Percentiles rank a stretch among this genome's conserved stretches.
phyloP scores from a whole-genome alignment of 2,797 vertebrate genomes.

The Babyrousa celebensis region DNA sequence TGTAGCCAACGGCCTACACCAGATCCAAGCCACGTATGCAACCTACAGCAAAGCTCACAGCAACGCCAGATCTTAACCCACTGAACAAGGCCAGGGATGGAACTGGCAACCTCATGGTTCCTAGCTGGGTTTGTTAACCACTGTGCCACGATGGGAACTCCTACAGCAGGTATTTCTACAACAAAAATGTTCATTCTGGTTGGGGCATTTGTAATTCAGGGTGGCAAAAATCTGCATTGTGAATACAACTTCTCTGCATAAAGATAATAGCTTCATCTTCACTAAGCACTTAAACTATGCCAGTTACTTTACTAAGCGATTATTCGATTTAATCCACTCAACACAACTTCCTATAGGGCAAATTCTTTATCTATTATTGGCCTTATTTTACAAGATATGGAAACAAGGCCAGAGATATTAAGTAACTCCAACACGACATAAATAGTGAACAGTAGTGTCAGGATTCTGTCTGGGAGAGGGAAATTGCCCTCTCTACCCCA shows the following conservation, averaged over 20 bases:
- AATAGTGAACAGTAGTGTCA: neutral
- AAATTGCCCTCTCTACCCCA: too few relatives aligned
- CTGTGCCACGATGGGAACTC: too few relatives aligned
- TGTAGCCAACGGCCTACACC: too few relatives aligned
- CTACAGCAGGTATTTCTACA: neutral
- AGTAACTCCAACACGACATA: neutral
- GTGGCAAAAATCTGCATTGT: neutral
- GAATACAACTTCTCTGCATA: neutral
- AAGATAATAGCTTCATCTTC: neutral
- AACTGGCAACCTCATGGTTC: too few relatives aligned
- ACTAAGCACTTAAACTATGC: neutral
- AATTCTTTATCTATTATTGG: conserved; percentile 9
- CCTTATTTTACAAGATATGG: conserved; percentile 16
- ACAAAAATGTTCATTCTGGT: conserved; percentile 14
- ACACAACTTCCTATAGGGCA: neutral
- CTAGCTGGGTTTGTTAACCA: too few relatives aligned
- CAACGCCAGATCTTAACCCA: too few relatives aligned
- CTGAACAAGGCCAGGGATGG: too few relatives aligned
- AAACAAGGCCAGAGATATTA: neutral
- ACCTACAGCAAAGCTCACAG: too few relatives aligned
- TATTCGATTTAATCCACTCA: conserved; percentile 29
- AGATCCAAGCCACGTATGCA: too few relatives aligned
- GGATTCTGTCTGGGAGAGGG: neutral
- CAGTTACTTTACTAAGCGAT: neutral
- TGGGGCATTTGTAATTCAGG: neutral